Evolutionary conservation across 2,888 invertebrate species (phyloP).

Genomic region (Cantharis rustica): DNA sequence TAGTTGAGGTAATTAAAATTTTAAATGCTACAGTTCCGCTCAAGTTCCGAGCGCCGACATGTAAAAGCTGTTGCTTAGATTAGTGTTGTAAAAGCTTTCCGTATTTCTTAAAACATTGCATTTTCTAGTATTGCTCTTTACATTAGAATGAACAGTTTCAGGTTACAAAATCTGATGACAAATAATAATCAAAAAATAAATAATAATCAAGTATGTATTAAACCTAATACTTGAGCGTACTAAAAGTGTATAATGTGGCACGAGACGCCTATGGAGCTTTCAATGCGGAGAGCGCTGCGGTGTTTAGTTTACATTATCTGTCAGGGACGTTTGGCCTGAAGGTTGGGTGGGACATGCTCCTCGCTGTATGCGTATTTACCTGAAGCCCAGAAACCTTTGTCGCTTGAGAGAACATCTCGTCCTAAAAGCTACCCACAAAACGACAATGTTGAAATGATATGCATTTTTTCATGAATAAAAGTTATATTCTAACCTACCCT

Average conservation of each 20-base stretch:
- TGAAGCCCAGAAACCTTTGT: constrained; percentile 31
- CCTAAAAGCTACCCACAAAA: constrained; percentile 28
- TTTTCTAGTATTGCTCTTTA: background rate
- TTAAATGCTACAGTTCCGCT: background rate
- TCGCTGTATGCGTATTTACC: constrained; percentile 28
- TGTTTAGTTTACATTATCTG: constrained; percentile 36
- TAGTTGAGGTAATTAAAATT: background rate
- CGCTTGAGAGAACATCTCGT: constrained; percentile 27
- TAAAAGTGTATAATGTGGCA: constrained; percentile 14
- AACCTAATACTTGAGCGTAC: constrained; percentile 10
- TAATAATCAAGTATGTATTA: constrained; percentile 3
- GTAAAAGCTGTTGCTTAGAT: background rate
- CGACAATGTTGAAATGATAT: constrained; percentile 26
- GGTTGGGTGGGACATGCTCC: constrained; percentile 25
- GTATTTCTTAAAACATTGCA: background rate
- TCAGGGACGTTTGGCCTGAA: constrained; percentile 26
- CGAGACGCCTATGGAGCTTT: constrained; percentile 29
- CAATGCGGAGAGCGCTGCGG: constrained; percentile 33
- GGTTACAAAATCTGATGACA: background rate
- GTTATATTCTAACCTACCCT: background rate
- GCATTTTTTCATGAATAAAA: constrained; percentile 21
- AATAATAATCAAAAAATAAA: constrained; percentile 3
- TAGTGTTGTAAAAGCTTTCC: background rate
- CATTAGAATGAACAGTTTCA: background rate
- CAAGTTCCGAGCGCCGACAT: background rate